Evolutionary conservation across 1,140 invertebrate genomes (phyloP), one percentile per base, ranked within the genome.

Genomic region (Aricia agestis): DNA sequence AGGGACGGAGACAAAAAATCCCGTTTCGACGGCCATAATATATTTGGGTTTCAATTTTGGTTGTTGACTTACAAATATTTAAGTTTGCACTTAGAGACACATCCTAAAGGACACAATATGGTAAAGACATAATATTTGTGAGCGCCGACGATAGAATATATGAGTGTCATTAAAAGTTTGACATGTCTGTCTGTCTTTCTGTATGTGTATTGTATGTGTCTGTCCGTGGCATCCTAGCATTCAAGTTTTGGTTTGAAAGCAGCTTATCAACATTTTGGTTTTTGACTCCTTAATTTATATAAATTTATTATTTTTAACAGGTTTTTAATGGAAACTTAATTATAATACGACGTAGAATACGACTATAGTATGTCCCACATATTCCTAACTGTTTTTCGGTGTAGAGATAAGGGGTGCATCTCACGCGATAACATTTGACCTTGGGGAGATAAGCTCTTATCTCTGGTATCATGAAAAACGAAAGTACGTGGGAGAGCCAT

Each of bases 1-100:
- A 1, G 10, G 59, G 19, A 63, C 6, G 19, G 19, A 63, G 59
- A 63, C 18, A 63, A 63, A 63, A 63, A 63, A 63, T 63, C 59
- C 19, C 59, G 59, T 63, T 63, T 19, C 59, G 19, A 52, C 2
- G 13, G 17, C 7, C 19, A 31, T 9, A 10, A 13, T 18, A 19
- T 61, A 61, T 63, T 63, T 11, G 59, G 59, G 59, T 25, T 63
- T 10, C 19, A 63, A 63, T 63, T 63, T 63, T 19, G 59, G 59
- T 19, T 63, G 59, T 63, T 25, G 18, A 11, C 59, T 63, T 25
- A 19, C 59, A 63, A 63, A 63, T 63, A 63, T 63, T 63, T 19
- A 25, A 18, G 59, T 63, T 63, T 63, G 59, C 59, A 63, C 59
- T 63, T 63, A 19, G 59, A 18, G 59, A 0, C 18, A 11, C 59